These are phyloP conservation scores for Clinocottus analis DNA, from an alignment of 2,113 vertebrate genomes.

Conservation along the genomic window DNA sequence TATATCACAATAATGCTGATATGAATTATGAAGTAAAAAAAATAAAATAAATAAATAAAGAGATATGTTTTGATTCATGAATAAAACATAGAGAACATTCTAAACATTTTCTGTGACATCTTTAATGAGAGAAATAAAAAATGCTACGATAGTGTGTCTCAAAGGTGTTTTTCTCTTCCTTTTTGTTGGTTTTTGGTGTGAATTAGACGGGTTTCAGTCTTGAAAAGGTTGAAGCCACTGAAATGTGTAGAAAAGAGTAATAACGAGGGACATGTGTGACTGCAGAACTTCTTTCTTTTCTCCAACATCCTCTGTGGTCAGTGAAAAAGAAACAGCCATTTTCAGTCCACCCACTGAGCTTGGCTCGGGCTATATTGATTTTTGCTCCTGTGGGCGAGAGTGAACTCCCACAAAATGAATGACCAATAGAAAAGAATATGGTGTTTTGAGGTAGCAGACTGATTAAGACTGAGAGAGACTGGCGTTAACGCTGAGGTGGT, in stretches of 20 bases:
- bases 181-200: not conserved
- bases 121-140: conserved; percentile 5
- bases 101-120: not conserved
- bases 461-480: conserved; percentile 56
- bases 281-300: conserved; percentile 11
- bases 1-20: conserved; percentile 5
- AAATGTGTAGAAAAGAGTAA: conserved; percentile 30
- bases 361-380: conserved; percentile 72
- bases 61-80: too few relatives aligned
- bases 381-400: conserved; percentile 50
- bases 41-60: too few relatives aligned
- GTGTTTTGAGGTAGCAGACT: conserved; percentile 49
- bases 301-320: conserved; percentile 21
- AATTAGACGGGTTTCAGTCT: not conserved
- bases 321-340: conserved; percentile 43
- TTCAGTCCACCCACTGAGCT: conserved; percentile 61
- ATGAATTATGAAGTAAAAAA: too few relatives aligned
- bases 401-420: conserved; percentile 69
- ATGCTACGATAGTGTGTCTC: conserved; percentile 9
- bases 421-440: conserved; percentile 59
- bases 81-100: not conserved
- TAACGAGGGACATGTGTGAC: not conserved
- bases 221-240: not conserved
- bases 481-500: conserved; percentile 24
- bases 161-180: not conserved